phyloP scores from a whole-genome alignment of 2,113 vertebrate species.

The Thomomys bottae region DNA sequence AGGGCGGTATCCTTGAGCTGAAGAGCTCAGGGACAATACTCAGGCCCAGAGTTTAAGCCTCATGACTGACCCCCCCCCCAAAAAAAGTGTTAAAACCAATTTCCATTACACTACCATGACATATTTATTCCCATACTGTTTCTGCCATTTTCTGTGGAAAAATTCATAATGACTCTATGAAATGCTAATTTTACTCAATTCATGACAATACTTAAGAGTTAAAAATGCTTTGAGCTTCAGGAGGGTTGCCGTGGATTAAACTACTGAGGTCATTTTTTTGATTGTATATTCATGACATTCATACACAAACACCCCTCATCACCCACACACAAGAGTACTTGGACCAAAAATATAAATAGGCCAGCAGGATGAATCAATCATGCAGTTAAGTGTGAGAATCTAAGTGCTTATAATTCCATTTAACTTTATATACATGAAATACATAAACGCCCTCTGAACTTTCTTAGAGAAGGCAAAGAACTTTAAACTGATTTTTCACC shows the following conservation, averaged over 20 bases:
- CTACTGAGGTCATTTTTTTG: not conserved
- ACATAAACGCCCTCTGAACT: not conserved
- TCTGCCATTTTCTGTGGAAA: conserved; percentile 39
- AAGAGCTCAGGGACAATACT: no score
- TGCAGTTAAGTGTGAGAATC: not conserved
- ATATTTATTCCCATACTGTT: conserved; percentile 52
- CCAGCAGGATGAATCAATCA: not conserved
- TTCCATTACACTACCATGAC: conserved; percentile 31
- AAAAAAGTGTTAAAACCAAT: not conserved
- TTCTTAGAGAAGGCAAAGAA: not conserved
- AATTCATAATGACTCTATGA: not conserved
- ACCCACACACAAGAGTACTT: not conserved
- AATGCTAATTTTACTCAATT: not conserved
- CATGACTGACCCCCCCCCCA: no score
- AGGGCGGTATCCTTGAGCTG: no score
- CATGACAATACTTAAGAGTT: not conserved
- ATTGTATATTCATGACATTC: not conserved
- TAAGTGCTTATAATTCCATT: not conserved
- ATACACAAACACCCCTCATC: no score
- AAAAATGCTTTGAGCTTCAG: not conserved
- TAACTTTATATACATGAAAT: not conserved
- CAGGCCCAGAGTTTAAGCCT: no score
- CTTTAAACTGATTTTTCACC: not conserved
- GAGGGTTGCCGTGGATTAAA: not conserved
- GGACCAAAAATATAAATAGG: not conserved